phyloP scores from a whole-genome alignment of 2,797 vertebrate species.

The Psittacula echo region DNA sequence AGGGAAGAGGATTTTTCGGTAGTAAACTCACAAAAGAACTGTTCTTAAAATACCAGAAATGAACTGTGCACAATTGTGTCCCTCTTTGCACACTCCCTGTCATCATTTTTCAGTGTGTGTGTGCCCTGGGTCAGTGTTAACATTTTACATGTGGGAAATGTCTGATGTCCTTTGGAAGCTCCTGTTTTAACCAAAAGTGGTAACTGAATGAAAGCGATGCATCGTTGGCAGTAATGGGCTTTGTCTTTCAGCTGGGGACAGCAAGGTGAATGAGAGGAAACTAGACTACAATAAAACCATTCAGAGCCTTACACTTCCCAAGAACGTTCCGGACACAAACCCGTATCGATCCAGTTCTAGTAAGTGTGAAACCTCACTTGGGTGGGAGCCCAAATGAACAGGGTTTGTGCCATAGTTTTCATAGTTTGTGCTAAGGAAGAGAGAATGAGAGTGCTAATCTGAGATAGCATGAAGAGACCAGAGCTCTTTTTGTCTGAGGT shows the following conservation, averaged over 20 bases:
- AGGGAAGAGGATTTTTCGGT: not conserved
- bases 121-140: not conserved
- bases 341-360: slow-evolving; percentile 90
- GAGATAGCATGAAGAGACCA: not conserved
- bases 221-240: not conserved
- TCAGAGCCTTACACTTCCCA: slow-evolving; percentile 91
- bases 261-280: slow-evolving; percentile 93
- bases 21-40: not conserved
- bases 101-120: not conserved
- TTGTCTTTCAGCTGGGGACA: slow-evolving; percentile 87
- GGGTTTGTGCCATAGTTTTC: not conserved
- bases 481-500: not conserved
- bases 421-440: not conserved
- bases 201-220: not conserved
- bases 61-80: not conserved
- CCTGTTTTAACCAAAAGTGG: not conserved
- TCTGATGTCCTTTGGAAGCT: not conserved
- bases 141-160: not conserved
- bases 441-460: not conserved
- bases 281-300: slow-evolving; percentile 95
- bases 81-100: not conserved
- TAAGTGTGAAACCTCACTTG: slow-evolving; percentile 70
- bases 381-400: not conserved
- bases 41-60: not conserved
- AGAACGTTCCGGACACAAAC: slow-evolving; percentile 92